These are phyloP conservation scores for Lochmaea crataegi DNA, from an alignment of 2,888 invertebrate species.

Conservation along the genomic window DNA sequence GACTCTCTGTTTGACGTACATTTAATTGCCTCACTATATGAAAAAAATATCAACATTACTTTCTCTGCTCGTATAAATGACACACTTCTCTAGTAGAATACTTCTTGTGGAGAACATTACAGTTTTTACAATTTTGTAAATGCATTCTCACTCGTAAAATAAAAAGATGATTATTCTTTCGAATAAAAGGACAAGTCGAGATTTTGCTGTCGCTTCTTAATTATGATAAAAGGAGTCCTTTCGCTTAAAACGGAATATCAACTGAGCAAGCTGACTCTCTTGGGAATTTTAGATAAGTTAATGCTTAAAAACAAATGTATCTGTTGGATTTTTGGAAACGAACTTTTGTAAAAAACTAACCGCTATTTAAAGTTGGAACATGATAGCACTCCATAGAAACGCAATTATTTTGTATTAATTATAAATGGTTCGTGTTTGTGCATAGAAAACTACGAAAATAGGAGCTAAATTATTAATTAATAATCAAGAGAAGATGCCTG, in stretches of 20 bases:
- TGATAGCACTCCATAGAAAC: no score
- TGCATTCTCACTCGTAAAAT: slow-evolving; percentile 14
- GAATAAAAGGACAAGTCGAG: slow-evolving; percentile 15
- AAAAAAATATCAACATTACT: not conserved
- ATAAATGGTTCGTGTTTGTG: no score
- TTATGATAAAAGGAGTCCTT: slow-evolving; percentile 15
- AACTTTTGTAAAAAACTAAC: not conserved
- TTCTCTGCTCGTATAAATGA: not conserved
- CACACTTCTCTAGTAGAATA: slow-evolving; percentile 5
- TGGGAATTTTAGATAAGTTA: slow-evolving; percentile 9
- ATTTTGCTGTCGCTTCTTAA: slow-evolving; percentile 20
- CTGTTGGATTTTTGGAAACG: not conserved
- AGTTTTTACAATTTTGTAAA: not conserved
- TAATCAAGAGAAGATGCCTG: no score
- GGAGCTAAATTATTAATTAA: no score
- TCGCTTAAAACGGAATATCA: slow-evolving; percentile 12
- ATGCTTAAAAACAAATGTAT: slow-evolving; percentile 10
- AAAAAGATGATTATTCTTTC: slow-evolving; percentile 18
- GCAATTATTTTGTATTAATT: no score
- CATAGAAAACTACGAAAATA: no score
- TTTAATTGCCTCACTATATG: not conserved
- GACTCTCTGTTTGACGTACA: not conserved
- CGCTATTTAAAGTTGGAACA: no score
- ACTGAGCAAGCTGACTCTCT: slow-evolving; percentile 9
- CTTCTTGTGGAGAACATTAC: slow-evolving; percentile 6